Evolutionary conservation across 2,113 vertebrate genomes (phyloP).

Genomic region (Pygathrix nemaeus): DNA sequence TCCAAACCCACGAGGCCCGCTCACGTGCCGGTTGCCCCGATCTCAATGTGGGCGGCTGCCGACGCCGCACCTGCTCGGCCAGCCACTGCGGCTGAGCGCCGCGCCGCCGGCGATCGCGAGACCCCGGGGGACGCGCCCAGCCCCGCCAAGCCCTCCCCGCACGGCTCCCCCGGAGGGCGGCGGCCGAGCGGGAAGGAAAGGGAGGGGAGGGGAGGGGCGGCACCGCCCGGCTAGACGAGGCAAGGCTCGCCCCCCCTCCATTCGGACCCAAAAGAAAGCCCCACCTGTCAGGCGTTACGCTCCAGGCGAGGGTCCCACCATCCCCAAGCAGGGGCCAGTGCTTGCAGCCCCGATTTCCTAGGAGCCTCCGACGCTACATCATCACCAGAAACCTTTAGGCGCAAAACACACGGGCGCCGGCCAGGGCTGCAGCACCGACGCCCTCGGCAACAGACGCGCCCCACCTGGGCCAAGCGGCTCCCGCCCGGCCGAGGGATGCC

Average conservation of each 20-base stretch:
- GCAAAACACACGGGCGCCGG: background rate
- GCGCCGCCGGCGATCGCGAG: background rate
- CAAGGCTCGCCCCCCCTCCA: background rate
- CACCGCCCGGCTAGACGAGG: rapidly evolving
- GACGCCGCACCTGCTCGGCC: constrained; percentile 2
- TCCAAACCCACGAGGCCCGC: background rate
- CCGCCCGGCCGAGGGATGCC: background rate
- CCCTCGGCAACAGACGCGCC: background rate
- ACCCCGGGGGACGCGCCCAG: background rate
- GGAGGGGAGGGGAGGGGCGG: background rate
- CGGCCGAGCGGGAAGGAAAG: background rate
- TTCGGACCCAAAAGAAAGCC: background rate
- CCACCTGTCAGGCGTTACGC: background rate
- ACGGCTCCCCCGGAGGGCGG: background rate
- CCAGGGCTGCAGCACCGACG: background rate
- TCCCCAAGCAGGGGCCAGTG: background rate
- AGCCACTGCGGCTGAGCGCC: background rate
- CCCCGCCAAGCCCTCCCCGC: background rate
- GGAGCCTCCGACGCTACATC: background rate
- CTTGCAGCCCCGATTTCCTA: background rate
- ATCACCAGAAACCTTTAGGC: background rate
- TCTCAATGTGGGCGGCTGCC: background rate
- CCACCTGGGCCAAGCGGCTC: background rate
- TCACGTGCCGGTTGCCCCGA: background rate
- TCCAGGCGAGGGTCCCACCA: background rate